phyloP scores from a whole-genome alignment of 2,797 vertebrate genomes.

The Sebastes itinus region DNA sequence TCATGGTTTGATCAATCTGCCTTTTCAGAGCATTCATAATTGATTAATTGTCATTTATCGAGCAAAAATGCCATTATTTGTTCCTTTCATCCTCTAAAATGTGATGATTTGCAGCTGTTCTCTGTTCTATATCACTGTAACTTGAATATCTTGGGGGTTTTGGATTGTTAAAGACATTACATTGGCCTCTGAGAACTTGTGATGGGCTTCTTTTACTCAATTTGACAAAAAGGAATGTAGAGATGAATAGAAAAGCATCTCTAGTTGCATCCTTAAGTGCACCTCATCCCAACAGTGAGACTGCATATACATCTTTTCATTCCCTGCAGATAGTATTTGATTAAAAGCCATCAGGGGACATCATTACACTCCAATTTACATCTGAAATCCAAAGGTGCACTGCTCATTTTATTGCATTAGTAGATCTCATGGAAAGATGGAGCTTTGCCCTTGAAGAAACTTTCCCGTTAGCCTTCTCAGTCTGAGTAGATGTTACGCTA shows the following conservation, averaged over 20 bases:
- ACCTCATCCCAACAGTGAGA: background rate
- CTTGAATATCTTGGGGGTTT: background rate
- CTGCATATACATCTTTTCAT: background rate
- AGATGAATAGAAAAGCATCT: background rate
- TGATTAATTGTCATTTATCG: background rate
- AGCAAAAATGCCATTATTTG: background rate
- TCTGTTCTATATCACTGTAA: background rate
- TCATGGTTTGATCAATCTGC: background rate
- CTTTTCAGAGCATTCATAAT: background rate
- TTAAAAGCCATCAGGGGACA: constrained; percentile 45
- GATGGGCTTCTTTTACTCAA: background rate
- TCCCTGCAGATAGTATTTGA: constrained; percentile 34
- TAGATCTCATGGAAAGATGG: constrained; percentile 11
- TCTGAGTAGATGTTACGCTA: constrained; percentile 21
- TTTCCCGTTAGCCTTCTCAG: background rate
- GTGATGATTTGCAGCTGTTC: background rate
- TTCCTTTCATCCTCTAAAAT: background rate
- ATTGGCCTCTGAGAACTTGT: background rate
- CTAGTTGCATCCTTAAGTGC: background rate
- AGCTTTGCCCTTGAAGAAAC: constrained; percentile 47
- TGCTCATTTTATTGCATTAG: constrained; percentile 37
- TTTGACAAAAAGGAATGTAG: background rate
- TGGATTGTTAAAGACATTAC: background rate
- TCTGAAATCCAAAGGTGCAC: constrained; percentile 28
- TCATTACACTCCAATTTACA: constrained; percentile 47